Percentiles rank a stretch among this genome's conserved stretches.
These are phyloP conservation scores for Cancer borealis DNA, from an alignment of 2,888 invertebrate genomes.

Conservation along the genomic window DNA sequence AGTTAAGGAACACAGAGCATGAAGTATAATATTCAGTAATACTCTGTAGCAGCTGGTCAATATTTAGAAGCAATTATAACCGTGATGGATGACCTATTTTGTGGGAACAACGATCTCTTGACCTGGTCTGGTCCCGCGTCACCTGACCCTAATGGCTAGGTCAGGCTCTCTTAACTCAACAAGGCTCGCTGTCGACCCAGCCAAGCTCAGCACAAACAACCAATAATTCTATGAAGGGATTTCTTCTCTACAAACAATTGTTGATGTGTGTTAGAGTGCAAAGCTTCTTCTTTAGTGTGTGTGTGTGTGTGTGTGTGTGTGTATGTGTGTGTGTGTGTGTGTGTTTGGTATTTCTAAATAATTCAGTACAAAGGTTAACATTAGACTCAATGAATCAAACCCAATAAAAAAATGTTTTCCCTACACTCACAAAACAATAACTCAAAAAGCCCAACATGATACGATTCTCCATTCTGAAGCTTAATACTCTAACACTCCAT, in stretches of 20 bases:
- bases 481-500: conserved; percentile 53
- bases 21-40: conserved; percentile 51
- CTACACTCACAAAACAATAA: neutral
- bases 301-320: conserved; percentile 37
- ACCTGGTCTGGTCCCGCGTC: conserved; percentile 5
- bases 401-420: neutral
- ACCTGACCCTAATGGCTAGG: conserved; percentile 1
- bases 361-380: conserved; percentile 11
- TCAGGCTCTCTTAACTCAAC: conserved; percentile 3
- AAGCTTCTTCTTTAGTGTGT: conserved; percentile 41
- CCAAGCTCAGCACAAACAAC: conserved; percentile 10
- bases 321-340: conserved; percentile 29
- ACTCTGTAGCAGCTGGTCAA: conserved; percentile 59
- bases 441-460: neutral
- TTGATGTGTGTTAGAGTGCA: conserved; percentile 55
- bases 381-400: conserved; percentile 14
- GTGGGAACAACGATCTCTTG: conserved; percentile 36
- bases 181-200: neutral
- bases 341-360: neutral
- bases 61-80: conserved; percentile 36
- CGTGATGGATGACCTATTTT: conserved; percentile 44
- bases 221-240: conserved; percentile 45
- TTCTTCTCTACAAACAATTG: conserved; percentile 52
- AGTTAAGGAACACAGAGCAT: conserved; percentile 66
- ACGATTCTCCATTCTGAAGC: conserved; percentile 14